phyloP scores from a whole-genome alignment of 2,113 vertebrate genomes.

The Pao palembangensis region DNA sequence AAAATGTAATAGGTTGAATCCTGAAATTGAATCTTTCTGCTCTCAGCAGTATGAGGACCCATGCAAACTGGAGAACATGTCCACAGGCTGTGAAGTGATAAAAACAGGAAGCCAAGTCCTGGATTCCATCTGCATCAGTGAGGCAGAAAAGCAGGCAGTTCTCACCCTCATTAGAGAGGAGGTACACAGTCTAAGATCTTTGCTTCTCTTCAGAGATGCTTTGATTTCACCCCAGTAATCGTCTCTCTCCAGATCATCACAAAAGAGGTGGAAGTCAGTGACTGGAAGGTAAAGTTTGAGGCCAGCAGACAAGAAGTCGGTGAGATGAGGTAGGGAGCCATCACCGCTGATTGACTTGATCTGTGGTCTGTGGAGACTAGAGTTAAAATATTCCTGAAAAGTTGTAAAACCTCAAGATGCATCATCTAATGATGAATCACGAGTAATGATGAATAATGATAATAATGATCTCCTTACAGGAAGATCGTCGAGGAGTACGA shows the following conservation, averaged over 20 bases:
- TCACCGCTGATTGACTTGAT: not conserved
- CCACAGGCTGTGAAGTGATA: constrained; percentile 55
- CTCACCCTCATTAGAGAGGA: constrained; percentile 91
- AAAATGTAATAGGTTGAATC: not conserved
- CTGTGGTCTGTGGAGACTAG: not conserved
- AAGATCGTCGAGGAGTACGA: constrained; percentile 97
- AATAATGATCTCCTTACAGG: constrained; percentile 59
- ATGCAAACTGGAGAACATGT: constrained; percentile 49
- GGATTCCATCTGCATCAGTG: constrained; percentile 85
- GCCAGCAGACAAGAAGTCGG: constrained; percentile 85
- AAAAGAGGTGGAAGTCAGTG: constrained; percentile 87
- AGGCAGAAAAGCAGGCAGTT: constrained; percentile 85
- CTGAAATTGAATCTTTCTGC: constrained; percentile 10
- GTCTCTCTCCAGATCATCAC: constrained; percentile 82
- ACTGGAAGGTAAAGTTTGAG: constrained; percentile 91
- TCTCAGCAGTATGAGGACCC: constrained; percentile 57
- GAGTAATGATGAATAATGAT: too few species aligned
- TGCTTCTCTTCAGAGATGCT: too few species aligned
- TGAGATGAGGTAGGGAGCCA: constrained; percentile 87
- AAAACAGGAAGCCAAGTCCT: constrained; percentile 80
- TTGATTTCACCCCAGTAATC: not conserved
- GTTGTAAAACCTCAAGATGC: not conserved
- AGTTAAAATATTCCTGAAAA: not conserved
- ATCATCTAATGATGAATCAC: not conserved
- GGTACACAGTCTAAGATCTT: constrained; percentile 64